Percentiles rank a stretch among this genome's conserved stretches.
phyloP scores from a whole-genome alignment of 2,113 vertebrate species.

The Cinclus mexicanus region DNA sequence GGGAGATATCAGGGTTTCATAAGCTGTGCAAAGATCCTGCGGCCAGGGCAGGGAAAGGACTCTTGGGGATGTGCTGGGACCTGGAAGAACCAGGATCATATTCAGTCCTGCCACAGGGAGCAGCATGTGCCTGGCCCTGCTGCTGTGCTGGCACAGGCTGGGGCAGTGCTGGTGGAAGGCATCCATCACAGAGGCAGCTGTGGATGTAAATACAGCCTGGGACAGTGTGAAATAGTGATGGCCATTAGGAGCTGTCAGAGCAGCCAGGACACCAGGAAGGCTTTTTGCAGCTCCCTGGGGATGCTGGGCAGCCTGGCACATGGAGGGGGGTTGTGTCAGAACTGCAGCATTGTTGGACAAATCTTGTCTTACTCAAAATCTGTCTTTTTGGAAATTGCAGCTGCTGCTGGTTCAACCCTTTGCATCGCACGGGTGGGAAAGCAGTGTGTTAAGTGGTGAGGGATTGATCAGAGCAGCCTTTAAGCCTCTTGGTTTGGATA shows the following conservation, averaged over 20 bases:
- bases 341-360: neutral
- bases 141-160: neutral
- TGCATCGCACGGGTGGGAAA: neutral
- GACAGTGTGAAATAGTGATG: neutral
- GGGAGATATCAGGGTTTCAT: neutral
- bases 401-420: neutral
- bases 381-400: neutral
- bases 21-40: neutral
- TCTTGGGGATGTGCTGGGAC: too few relatives aligned
- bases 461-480: fast-evolving
- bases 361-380: neutral
- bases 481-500: neutral
- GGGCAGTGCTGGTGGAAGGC: neutral
- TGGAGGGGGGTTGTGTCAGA: neutral
- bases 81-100: neutral
- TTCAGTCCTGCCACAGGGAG: neutral
- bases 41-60: neutral
- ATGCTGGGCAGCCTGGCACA: neutral
- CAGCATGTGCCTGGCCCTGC: neutral
- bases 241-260: neutral
- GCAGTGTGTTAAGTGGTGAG: fast-evolving
- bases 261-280: neutral
- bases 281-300: neutral
- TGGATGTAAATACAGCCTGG: neutral
- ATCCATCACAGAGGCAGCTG: neutral